phyloP scores from a whole-genome alignment of 2,113 vertebrate genomes.

The Nannobrachium achirus region DNA sequence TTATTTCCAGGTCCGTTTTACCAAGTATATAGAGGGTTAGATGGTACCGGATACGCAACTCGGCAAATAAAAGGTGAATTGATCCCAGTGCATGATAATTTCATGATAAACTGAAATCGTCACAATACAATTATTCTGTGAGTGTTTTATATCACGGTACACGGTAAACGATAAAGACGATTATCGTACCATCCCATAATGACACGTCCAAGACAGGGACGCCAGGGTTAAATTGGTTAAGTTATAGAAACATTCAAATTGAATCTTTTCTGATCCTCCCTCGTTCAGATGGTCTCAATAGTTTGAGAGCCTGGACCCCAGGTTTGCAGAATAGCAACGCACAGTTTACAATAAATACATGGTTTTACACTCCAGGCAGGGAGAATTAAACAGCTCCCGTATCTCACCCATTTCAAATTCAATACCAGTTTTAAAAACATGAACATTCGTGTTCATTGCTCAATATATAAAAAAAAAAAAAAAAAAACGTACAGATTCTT shows the following conservation, averaged over 20 bases:
- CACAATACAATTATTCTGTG: too few species aligned
- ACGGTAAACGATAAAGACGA: too few species aligned
- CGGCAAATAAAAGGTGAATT: too few species aligned
- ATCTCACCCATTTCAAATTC: neutral
- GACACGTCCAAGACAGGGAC: too few species aligned
- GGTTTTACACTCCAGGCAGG: neutral
- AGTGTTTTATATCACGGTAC: too few species aligned
- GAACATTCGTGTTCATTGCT: neutral
- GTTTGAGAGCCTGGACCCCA: neutral
- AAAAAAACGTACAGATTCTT: neutral
- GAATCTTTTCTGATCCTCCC: neutral
- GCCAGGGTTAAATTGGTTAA: neutral
- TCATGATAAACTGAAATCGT: too few species aligned
- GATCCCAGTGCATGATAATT: too few species aligned
- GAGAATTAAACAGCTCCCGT: slow-evolving; percentile 3
- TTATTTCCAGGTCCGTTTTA: too few species aligned
- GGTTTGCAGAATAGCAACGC: neutral
- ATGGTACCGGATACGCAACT: too few species aligned
- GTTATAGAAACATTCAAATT: slow-evolving; percentile 1
- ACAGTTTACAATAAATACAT: slow-evolving; percentile 1
- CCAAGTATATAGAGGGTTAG: too few species aligned
- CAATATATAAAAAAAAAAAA: neutral
- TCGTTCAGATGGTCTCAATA: neutral
- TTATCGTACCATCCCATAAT: too few species aligned
- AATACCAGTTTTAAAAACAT: slow-evolving; percentile 18